Conservation (phyloP, 2,113 vertebrate species). For the Proterorhinus semilunaris region DNA sequence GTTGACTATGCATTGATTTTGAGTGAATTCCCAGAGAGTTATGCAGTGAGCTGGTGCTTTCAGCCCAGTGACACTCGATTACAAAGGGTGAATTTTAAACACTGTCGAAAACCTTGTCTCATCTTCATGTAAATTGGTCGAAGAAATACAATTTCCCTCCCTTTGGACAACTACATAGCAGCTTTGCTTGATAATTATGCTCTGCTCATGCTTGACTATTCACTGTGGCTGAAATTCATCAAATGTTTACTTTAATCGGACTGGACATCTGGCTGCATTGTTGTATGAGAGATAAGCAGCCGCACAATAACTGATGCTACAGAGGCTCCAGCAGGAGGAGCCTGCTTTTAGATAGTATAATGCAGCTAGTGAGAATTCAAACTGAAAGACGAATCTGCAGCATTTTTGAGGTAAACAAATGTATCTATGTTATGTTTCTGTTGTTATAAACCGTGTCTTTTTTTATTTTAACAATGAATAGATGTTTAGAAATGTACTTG, state of each 20-base stretch:
- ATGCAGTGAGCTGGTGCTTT: slow-evolving; percentile 7
- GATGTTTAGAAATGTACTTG: no score
- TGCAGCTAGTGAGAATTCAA: no score
- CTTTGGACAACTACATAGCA: slow-evolving; percentile 11
- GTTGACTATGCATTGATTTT: slow-evolving; percentile 17
- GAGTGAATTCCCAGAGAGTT: slow-evolving; percentile 12
- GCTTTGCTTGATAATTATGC: slow-evolving; percentile 33
- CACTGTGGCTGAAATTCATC: slow-evolving; percentile 39
- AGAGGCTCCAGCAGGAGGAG: slow-evolving; percentile 14
- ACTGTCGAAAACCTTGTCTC: slow-evolving; percentile 28
- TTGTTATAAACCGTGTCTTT: no score
- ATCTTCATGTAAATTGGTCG: slow-evolving; percentile 47
- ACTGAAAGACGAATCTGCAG: no score
- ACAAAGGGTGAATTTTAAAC: slow-evolving; percentile 36
- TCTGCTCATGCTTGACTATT: slow-evolving; percentile 17
- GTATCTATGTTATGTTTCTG: no score
- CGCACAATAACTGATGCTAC: slow-evolving; percentile 24
- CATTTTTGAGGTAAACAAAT: no score
- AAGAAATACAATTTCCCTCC: slow-evolving; percentile 31
- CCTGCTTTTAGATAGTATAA: no score
- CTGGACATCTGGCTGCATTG: slow-evolving; percentile 56
- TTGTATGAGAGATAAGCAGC: slow-evolving; percentile 50
- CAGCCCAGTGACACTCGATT: slow-evolving; percentile 19
- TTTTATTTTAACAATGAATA: no score
- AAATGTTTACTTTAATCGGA: slow-evolving; percentile 35